Percentiles rank a stretch among this genome's conserved stretches.
phyloP scores from a whole-genome alignment of 2,888 invertebrate genomes.

The Torymus auratus region DNA sequence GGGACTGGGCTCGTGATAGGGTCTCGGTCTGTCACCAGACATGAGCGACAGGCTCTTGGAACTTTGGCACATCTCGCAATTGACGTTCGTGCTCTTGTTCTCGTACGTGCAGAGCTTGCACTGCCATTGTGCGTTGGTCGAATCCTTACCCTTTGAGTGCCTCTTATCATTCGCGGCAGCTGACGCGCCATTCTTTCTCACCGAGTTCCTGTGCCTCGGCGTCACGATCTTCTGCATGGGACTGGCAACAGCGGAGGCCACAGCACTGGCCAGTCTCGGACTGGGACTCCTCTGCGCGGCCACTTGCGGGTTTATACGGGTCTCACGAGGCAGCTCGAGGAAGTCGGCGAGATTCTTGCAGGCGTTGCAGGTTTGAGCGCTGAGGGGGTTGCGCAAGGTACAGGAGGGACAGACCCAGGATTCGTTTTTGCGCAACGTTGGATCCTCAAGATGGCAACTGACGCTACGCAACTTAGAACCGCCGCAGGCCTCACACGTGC shows the following conservation, averaged over 20 bases:
- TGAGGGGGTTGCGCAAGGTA: slow-evolving; percentile 88
- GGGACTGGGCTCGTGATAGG: slow-evolving; percentile 71
- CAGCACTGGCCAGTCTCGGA: slow-evolving; percentile 66
- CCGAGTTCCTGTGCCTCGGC: slow-evolving; percentile 73
- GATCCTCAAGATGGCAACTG: slow-evolving; percentile 80
- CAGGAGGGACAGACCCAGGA: slow-evolving; percentile 85
- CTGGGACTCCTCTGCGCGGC: slow-evolving; percentile 72
- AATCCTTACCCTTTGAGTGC: slow-evolving; percentile 69
- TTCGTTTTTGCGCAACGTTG: slow-evolving; percentile 84
- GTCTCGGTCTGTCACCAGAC: slow-evolving; percentile 71
- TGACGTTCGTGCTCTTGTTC: slow-evolving; percentile 81
- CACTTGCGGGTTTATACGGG: slow-evolving; percentile 52
- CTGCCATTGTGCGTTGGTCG: slow-evolving; percentile 80
- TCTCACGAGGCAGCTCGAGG: slow-evolving; percentile 73
- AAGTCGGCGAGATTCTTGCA: slow-evolving; percentile 83
- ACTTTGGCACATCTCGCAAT: slow-evolving; percentile 88
- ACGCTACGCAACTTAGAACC: slow-evolving; percentile 88
- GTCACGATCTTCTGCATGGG: slow-evolving; percentile 69
- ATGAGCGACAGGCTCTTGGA: slow-evolving; percentile 76
- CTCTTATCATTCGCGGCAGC: slow-evolving; percentile 67
- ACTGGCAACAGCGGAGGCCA: slow-evolving; percentile 62
- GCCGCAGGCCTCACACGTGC: slow-evolving; percentile 91
- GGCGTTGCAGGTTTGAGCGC: slow-evolving; percentile 83
- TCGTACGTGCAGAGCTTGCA: slow-evolving; percentile 90
- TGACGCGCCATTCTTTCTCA: slow-evolving; percentile 69